Evolutionary conservation across 2,797 vertebrate genomes (phyloP), one percentile per base, ranked within the genome.

Genomic region (Threskiornis aethiopicus): DNA sequence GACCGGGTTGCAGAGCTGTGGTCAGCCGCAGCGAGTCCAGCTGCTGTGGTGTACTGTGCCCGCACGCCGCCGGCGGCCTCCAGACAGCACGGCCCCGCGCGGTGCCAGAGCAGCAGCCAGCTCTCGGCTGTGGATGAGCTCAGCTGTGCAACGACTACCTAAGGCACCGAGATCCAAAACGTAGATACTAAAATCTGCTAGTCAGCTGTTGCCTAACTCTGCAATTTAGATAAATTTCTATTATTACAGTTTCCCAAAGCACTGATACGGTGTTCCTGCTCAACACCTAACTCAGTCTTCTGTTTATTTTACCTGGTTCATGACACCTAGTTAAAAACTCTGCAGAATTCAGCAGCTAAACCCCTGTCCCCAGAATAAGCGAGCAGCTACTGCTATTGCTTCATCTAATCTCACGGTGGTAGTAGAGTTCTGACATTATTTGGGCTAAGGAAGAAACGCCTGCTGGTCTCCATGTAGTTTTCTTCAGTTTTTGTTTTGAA

Each of bases 341-440:
- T 8, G 22, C 10, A 26, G 15, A 67, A n/a, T 14, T 33, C 26
- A 64, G 58, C 8, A 33, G n/a, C 28, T 31, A 29, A 46, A 5
- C 1, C 13, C 13, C 11, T 2, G 0, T 13, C 8, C 14, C 24
- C 13, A 7, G 9, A 25, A 5, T 5, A 11, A 28, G 28, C 0
- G 8, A 44, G 31, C 4, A 24, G 39, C 11, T 29, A 6, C 13
- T 9, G 41, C 61, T 59, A 1, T 9, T 37, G 54, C 20, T 75
- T 57, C 61, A 11, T 6, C 28, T 18, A 1, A 28, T 9, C 11
- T 35, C 11, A 16, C 0, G 4, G 11, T 2, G 33, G 5, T 26
- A 15, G 26, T 1, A 2, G 13, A 65, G 49, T 24, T 18, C 49
- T 33, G 55, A 7, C 22, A 8, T 24, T 18, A 25, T 12, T 7